phyloP scores from a whole-genome alignment of 2,888 invertebrate species.

The Drosophila suboccidentalis region DNA sequence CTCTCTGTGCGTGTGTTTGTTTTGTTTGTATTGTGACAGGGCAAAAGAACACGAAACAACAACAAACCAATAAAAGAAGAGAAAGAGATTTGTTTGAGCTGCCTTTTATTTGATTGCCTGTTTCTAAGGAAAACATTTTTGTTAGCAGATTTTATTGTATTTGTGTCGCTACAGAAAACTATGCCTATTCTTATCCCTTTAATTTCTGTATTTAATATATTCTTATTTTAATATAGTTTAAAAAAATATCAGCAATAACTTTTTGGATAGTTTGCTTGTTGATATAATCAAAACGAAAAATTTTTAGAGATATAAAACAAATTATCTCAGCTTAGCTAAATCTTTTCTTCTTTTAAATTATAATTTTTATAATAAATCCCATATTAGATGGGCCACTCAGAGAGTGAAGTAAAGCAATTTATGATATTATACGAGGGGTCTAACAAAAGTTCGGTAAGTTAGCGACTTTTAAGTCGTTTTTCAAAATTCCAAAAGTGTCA shows the following conservation, averaged over 20 bases:
- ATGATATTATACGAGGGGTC: too few relatives aligned
- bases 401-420: too few relatives aligned
- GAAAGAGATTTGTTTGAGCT: neutral
- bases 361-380: too few relatives aligned
- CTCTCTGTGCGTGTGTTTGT: constrained; percentile 1
- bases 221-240: neutral
- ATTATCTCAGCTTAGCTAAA: too few relatives aligned
- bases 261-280: too few relatives aligned
- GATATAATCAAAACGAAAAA: neutral
- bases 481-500: too few relatives aligned
- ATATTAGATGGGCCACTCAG: too few relatives aligned
- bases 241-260: neutral
- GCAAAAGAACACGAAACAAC: constrained; percentile 17
- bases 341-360: too few relatives aligned
- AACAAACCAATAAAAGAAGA: constrained; percentile 2
- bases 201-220: too few relatives aligned
- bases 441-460: too few relatives aligned
- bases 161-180: neutral
- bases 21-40: constrained; percentile 23
- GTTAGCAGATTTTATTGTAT: neutral
- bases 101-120: neutral
- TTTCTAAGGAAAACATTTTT: neutral
- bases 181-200: neutral
- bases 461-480: too few relatives aligned
- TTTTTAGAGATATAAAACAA: neutral